Base-by-base conservation (phyloP, 2,888 invertebrate genomes). In the Onthophagus sagittarius region DNA sequence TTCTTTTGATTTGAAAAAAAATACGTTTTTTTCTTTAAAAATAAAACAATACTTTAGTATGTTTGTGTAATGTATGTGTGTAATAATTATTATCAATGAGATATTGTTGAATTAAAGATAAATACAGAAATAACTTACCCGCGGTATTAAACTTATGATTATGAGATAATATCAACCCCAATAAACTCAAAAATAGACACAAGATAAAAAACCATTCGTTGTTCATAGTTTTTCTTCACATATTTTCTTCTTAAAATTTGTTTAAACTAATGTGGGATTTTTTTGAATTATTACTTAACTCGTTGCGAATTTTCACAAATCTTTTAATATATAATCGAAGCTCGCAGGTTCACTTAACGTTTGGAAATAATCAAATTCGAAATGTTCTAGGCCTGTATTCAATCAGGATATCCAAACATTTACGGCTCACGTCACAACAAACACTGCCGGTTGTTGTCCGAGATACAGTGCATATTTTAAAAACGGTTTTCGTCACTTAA, bases 391-490 rank as follows among this genome's bases (percentile, higher is more conserved):
- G 79, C 81, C 83, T 84, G 84, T 80, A 80, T 82, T 82, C 80
- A 78, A 83, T 84, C 84, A 82, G 79, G 79, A 80, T 80, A 84
- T 83, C 83, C 82, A 83, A 84, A 84, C 83, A 84, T 82, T 84
- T 84, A 83, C 81, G 75, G 74, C 76, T 79, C 82, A 83, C 83
- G 83, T 84, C 84, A 84, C 82, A 84, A 84, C 83, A 84, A 80
- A 81, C 80, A 80, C 77, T 75, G 75, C 75, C 76, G 77, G 78
- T 78, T 79, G 74, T 79, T 79, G 80, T 81, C 39, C 39, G 39
- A 53, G 39, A 80, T 80, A 79, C 79, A 79, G 75, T 74, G 79
- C 78, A 78, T 80, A 79, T 79, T 79, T 79, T 79, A 78, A 78
- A 75, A 71, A 11, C 39, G 39, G 39, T 53, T 53, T 53, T 53